Evolutionary conservation across 2,888 invertebrate species (phyloP), one percentile per base, ranked within the genome.

Genomic region (Zaprionus bogoriensis): DNA sequence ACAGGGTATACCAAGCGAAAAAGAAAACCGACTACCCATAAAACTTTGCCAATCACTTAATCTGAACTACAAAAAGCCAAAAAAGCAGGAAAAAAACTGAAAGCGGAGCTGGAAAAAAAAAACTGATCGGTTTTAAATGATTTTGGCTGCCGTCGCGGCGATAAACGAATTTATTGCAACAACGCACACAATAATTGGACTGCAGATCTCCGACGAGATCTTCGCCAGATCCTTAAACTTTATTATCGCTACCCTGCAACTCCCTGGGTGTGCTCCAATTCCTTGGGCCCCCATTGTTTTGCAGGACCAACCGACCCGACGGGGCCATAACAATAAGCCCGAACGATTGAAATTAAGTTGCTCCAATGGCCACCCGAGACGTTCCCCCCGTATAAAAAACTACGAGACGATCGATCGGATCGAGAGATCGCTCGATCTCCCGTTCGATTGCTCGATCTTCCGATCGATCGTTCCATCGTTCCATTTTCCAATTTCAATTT

Each of bases 161-260:
- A 89, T 89, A 88, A 89, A 89, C 88, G 89, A 89, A 89, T 89
- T 89, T 89, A 89, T 89, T 89, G 88, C 89, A 86, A 85, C 87
- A 83, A 77, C 87, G 89, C 88, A 82, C 72, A 82, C 87, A 84
- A 87, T 88, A 89, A 88, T 88, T 88, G 89, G 82, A 84, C 73
- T 65, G 42, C 25, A 10, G 39, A 30, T 52, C 59, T 41, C 39
- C 46, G 50, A 25, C 52, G 22, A 51, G 20, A 36, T 36, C 32
- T 36, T 22, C 38, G 48, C 17, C 25, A 73, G 64, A 74, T 85
- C 74, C 77, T 86, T 80, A 84, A 86, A 70, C 57, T 75, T 86
- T 82, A 82, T 84, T 82, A 82, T 80, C 67, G 78, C 75, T 39
- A 41, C 41, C n/a, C 20, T 20, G 53, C 53, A 39, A 14, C 59